Percentiles rank a stretch among this genome's conserved stretches.
These are phyloP conservation scores for Argyrosomus japonicus DNA, from an alignment of 2,113 vertebrate species.

Conservation along the genomic window DNA sequence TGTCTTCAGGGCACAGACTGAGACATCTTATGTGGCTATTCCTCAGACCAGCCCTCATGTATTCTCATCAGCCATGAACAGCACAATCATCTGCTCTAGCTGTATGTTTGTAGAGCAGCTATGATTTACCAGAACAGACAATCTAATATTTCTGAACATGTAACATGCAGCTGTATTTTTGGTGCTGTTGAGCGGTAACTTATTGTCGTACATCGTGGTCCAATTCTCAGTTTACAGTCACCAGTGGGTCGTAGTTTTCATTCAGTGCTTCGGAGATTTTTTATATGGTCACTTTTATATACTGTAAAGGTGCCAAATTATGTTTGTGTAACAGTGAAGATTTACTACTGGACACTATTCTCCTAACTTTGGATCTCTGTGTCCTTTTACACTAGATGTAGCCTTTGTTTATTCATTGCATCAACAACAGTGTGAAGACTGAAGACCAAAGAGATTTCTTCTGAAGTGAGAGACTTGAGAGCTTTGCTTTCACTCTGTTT, in stretches of 20 bases:
- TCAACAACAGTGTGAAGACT: conserved; percentile 37
- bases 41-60: background rate
- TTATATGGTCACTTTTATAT: conserved; percentile 35
- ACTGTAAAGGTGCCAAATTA: conserved; percentile 52
- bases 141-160: conserved; percentile 33
- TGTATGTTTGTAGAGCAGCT: conserved; percentile 28
- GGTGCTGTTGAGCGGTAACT: conserved; percentile 43
- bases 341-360: conserved; percentile 32
- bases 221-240: conserved; percentile 25
- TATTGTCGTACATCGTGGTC: conserved; percentile 21
- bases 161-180: conserved; percentile 38
- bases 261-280: conserved; percentile 11
- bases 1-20: background rate
- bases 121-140: conserved; percentile 44
- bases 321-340: conserved; percentile 22
- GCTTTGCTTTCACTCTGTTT: conserved; percentile 7
- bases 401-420: conserved; percentile 2
- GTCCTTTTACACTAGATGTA: conserved; percentile 19
- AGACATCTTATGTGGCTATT: background rate
- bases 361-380: conserved; percentile 29
- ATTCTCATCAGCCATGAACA: conserved; percentile 12
- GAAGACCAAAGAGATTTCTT: conserved; percentile 62
- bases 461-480: background rate
- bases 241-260: conserved; percentile 26
- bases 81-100: conserved; percentile 47